Evolutionary conservation across 2,888 invertebrate species (phyloP).

Genomic region (Platypus cylindrus): DNA sequence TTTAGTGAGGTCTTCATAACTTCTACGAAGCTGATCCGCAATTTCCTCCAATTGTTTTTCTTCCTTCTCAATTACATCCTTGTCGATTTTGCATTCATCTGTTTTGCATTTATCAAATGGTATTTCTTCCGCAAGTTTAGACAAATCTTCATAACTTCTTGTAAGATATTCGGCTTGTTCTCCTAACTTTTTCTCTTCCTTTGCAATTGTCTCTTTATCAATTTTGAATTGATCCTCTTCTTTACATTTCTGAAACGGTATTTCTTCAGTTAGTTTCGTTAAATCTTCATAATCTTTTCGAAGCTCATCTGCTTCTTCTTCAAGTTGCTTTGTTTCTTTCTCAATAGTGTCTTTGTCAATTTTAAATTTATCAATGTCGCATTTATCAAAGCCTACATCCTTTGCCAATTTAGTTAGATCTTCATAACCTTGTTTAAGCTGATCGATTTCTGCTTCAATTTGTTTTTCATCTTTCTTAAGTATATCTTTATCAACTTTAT

Average conservation of each 20-base stretch:
- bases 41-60: slow-evolving; percentile 17
- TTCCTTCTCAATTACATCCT: slow-evolving; percentile 15
- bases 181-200: slow-evolving; percentile 18
- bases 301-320: slow-evolving; percentile 14
- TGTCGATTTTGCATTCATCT: slow-evolving; percentile 8
- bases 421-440: slow-evolving; percentile 12
- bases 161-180: slow-evolving; percentile 12
- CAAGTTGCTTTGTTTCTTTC: slow-evolving; percentile 18
- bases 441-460: slow-evolving; percentile 13
- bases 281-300: slow-evolving; percentile 9
- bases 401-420: slow-evolving; percentile 14
- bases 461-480: slow-evolving; percentile 16
- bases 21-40: slow-evolving; percentile 12
- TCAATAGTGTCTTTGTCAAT: slow-evolving; percentile 4
- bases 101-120: slow-evolving; percentile 16
- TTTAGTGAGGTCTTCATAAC: slow-evolving; percentile 15
- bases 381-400: slow-evolving; percentile 1
- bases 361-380: slow-evolving; percentile 1
- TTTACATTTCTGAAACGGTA: slow-evolving; percentile 16
- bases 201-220: slow-evolving; percentile 7
- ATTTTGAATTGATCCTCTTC: slow-evolving; percentile 9
- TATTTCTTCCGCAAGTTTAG: slow-evolving; percentile 15
- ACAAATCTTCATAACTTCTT: slow-evolving; percentile 15
- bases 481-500: slow-evolving; percentile 6
- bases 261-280: slow-evolving; percentile 8